Conservation (phyloP, 30 jellyfish, hydroid and myxozoan species). For the Pelagia noctiluca region DNA sequence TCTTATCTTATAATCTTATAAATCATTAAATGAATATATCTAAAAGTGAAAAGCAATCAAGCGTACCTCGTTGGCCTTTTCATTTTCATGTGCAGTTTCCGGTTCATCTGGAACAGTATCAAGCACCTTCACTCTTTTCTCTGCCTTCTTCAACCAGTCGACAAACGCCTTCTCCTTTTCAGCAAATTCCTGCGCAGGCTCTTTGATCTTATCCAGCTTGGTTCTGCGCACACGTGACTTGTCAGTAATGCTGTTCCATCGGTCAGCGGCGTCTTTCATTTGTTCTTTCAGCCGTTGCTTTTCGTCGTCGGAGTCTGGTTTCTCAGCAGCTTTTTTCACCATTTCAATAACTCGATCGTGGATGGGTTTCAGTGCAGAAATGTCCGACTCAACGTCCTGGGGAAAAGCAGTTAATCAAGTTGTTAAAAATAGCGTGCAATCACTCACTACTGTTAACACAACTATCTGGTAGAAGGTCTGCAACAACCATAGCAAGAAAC, state of each 20-base stretch:
- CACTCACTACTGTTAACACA: too few species aligned
- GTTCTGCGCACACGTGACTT: slow-evolving; percentile 46
- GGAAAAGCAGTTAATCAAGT: neutral
- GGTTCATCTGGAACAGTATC: slow-evolving; percentile 51
- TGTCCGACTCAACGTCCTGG: slow-evolving; percentile 66
- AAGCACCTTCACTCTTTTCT: slow-evolving; percentile 42
- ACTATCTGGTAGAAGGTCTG: too few species aligned
- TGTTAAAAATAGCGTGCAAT: too few species aligned
- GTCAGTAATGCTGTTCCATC: slow-evolving; percentile 46
- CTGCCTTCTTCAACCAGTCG: slow-evolving; percentile 67
- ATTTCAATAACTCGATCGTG: slow-evolving; percentile 64
- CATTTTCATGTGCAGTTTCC: slow-evolving; percentile 34
- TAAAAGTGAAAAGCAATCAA: neutral
- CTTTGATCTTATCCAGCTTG: slow-evolving; percentile 64
- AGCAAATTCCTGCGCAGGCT: slow-evolving; percentile 60
- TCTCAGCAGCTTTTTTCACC: slow-evolving; percentile 61
- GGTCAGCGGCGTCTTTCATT: slow-evolving; percentile 51
- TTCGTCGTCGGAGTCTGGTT: slow-evolving; percentile 41
- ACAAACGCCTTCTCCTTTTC: slow-evolving; percentile 57
- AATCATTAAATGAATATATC: too few species aligned
- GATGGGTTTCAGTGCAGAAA: slow-evolving; percentile 53
- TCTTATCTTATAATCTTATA: too few species aligned
- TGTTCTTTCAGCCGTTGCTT: slow-evolving; percentile 57
- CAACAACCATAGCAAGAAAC: too few species aligned
- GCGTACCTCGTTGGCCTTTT: slow-evolving; percentile 54